phyloP scores from a whole-genome alignment of 2,888 invertebrate species.

The Andricus curvator region DNA sequence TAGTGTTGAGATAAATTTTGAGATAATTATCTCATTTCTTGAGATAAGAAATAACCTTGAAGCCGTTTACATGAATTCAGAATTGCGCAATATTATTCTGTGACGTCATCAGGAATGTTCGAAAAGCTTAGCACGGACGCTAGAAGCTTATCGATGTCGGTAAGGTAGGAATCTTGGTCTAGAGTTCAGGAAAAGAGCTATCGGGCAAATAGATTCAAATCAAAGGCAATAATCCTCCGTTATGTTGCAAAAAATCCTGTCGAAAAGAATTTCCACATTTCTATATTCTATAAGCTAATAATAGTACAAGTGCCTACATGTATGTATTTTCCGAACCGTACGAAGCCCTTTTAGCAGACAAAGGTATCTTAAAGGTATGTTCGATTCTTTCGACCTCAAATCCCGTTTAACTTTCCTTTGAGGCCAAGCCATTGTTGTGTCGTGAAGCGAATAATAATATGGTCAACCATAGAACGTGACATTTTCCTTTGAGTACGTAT shows the following conservation, averaged over 20 bases:
- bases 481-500: conserved; percentile 32
- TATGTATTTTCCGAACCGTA: not conserved
- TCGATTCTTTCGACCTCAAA: conserved; percentile 25
- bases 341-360: conserved; percentile 7
- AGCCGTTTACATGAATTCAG: too few relatives aligned
- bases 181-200: too few relatives aligned
- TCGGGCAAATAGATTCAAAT: not conserved
- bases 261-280: not conserved
- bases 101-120: too few relatives aligned
- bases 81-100: too few relatives aligned
- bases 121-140: too few relatives aligned
- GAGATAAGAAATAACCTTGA: too few relatives aligned
- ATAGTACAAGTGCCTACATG: not conserved
- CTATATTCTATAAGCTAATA: not conserved
- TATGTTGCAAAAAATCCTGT: not conserved
- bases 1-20: too few relatives aligned
- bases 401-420: conserved; percentile 30
- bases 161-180: too few relatives aligned
- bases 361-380: conserved; percentile 11
- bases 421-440: conserved; percentile 33
- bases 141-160: too few relatives aligned
- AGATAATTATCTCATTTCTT: too few relatives aligned
- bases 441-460: conserved; percentile 40
- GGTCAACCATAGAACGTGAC: conserved; percentile 35
- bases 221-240: not conserved